Evolutionary conservation across 2,888 invertebrate genomes (phyloP).

Genomic region (Ariolimax columbianus): DNA sequence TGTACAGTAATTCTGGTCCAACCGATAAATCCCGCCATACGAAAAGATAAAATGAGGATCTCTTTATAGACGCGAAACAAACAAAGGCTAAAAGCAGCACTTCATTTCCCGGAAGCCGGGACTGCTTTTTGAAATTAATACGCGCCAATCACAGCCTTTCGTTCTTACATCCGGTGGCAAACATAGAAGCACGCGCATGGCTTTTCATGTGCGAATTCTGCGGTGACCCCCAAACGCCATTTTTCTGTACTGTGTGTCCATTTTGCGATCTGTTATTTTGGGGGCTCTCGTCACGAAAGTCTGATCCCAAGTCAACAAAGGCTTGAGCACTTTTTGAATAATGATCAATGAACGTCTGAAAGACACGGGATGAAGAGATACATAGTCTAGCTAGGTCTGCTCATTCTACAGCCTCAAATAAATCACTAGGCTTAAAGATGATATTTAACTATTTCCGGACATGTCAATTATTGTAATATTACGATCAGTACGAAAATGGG

Average conservation of each 20-base stretch:
- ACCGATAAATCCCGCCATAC: not conserved
- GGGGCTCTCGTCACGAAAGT: constrained; percentile 21
- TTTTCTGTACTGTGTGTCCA: constrained; percentile 26
- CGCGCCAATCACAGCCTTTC: constrained; percentile 45
- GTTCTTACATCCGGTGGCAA: constrained; percentile 44
- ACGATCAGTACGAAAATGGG: too few relatives aligned
- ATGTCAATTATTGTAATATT: too few relatives aligned
- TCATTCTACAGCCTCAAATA: not conserved
- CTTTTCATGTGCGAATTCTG: constrained; percentile 38
- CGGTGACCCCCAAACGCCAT: constrained; percentile 16
- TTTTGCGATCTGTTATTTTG: constrained; percentile 25
- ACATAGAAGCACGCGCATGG: constrained; percentile 32
- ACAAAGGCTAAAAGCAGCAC: constrained; percentile 41
- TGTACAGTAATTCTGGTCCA: not conserved
- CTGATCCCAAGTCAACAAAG: constrained; percentile 21
- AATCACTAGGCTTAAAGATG: not conserved
- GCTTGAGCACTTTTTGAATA: not conserved
- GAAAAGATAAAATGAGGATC: constrained; percentile 29
- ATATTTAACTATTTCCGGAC: not conserved
- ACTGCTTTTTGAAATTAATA: constrained; percentile 47
- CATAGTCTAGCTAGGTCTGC: not conserved
- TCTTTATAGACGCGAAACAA: constrained; percentile 27
- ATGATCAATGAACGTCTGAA: not conserved
- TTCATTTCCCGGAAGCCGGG: constrained; percentile 40
- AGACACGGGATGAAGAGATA: not conserved